Evolutionary conservation across 30 jellyfish, hydroid and myxozoan genomes (phyloP), one percentile per base, ranked within the genome.

Genomic region (Pelagia noctiluca): DNA sequence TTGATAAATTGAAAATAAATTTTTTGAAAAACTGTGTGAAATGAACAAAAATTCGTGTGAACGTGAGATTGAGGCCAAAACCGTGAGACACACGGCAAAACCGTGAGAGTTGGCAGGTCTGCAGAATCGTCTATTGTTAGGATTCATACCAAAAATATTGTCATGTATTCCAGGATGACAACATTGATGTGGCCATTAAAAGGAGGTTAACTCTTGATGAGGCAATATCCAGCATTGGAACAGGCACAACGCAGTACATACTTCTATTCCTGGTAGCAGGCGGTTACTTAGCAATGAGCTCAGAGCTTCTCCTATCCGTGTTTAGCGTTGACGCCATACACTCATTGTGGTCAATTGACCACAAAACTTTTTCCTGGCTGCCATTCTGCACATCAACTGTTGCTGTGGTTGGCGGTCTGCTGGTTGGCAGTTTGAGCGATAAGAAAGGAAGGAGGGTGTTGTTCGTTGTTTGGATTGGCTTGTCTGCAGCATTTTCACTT

Each of bases 301-400:
- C 90, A 25, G 96, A 86, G 53, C 31, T 86, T 54, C 77, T 86
- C 24, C 89, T 86, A 38, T 86, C 61, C 50, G 96, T 86, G 21
- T 76, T 86, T 38, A 76, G 89, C 76, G 78, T 50, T 30, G 75
- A 35, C 2, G 71, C 89, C 46, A 30, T 62, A 28, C 50, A 74
- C 13, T 53, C 78, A 26, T 42, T 33, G 76, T 86, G 96, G 96
- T 50, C 53, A 19, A 75, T 66, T 47, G 13, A n/a, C 36, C 42
- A 64, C 33, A 42, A 57, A 12, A 42, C 57, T 36, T 86, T 63
- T 34, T 68, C 86, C 26, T 76, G 89, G 96, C 77, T 86, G 0
- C 88, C 88, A 1, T 75, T 86, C 32, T 50, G 52, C 16, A 86
- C 75, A 23, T 46, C 96, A 49, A 3, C 76, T 35, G 73, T 86